Percentiles rank a stretch among this genome's conserved stretches.
These are phyloP conservation scores for Calameuta filiformis DNA, from an alignment of 2,888 invertebrate genomes.

Conservation along the genomic window DNA sequence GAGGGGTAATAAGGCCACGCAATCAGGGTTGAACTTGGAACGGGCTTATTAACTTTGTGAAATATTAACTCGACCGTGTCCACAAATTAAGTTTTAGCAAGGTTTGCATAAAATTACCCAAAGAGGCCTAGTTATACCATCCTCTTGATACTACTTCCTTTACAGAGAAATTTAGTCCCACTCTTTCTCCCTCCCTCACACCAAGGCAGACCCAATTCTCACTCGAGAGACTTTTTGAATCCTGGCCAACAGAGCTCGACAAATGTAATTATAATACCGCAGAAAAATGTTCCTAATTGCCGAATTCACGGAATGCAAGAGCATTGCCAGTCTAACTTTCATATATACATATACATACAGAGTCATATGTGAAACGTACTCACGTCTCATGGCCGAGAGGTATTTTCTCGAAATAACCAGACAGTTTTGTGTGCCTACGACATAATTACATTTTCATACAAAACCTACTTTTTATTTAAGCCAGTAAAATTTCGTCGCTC, in stretches of 20 bases:
- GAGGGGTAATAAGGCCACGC: background rate
- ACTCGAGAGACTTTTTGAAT: constrained; percentile 40
- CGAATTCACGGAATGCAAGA: constrained; percentile 26
- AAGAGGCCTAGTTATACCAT: constrained; percentile 11
- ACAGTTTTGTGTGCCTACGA: constrained; percentile 5
- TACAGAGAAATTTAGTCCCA: background rate
- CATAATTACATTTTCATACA: constrained; percentile 27
- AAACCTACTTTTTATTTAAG: constrained; percentile 6
- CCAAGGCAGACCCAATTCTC: constrained; percentile 23
- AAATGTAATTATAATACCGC: constrained; percentile 43
- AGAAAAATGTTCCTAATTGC: constrained; percentile 44
- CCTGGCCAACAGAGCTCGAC: constrained; percentile 37
- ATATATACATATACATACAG: background rate
- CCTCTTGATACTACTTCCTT: background rate
- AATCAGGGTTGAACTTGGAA: constrained; percentile 13
- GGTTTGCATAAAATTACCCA: constrained; percentile 24
- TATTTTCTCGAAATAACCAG: background rate
- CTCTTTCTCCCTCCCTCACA: background rate
- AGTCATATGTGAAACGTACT: background rate
- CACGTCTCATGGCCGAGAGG: background rate
- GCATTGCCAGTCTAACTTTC: background rate
- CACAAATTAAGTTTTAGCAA: constrained; percentile 21
- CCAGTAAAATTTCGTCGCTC: background rate
- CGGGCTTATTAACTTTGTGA: constrained; percentile 20
- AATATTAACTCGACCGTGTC: constrained; percentile 23